Percentiles rank a stretch among this genome's conserved stretches.
Conservation (phyloP, 2,888 invertebrate genomes). For the Athalia circularis region DNA sequence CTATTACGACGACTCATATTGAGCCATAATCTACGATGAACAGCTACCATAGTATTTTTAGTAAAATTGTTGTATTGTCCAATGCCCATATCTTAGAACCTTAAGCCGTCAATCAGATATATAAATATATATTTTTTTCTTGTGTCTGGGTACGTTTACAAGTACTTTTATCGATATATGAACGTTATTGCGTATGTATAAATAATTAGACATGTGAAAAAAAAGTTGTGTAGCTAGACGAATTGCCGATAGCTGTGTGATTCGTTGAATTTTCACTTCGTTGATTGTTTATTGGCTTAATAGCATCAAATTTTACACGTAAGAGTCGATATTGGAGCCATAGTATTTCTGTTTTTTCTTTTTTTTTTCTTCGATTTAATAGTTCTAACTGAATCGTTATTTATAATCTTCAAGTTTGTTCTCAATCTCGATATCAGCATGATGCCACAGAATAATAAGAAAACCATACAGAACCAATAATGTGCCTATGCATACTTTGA, state of each 20-base stretch:
- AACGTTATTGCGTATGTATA: slow-evolving; percentile 50
- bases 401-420: slow-evolving; percentile 31
- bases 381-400: not conserved
- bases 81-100: slow-evolving; percentile 49
- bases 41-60: slow-evolving; percentile 63
- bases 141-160: slow-evolving; percentile 41
- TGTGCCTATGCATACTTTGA: slow-evolving; percentile 62
- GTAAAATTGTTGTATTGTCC: slow-evolving; percentile 66
- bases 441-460: slow-evolving; percentile 27
- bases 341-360: not conserved
- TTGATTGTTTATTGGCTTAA: slow-evolving; percentile 5
- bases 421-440: slow-evolving; percentile 24
- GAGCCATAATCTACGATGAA: slow-evolving; percentile 66
- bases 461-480: slow-evolving; percentile 58
- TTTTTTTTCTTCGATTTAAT: not conserved
- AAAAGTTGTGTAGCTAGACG: slow-evolving; percentile 19
- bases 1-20: slow-evolving; percentile 69
- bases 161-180: slow-evolving; percentile 48
- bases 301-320: not conserved
- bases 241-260: slow-evolving; percentile 6
- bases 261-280: slow-evolving; percentile 21
- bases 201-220: slow-evolving; percentile 1
- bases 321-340: slow-evolving; percentile 4
- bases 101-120: slow-evolving; percentile 49
- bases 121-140: slow-evolving; percentile 11